phyloP scores from a whole-genome alignment of 2,888 invertebrate genomes.

The Deladenus siricidicola region DNA sequence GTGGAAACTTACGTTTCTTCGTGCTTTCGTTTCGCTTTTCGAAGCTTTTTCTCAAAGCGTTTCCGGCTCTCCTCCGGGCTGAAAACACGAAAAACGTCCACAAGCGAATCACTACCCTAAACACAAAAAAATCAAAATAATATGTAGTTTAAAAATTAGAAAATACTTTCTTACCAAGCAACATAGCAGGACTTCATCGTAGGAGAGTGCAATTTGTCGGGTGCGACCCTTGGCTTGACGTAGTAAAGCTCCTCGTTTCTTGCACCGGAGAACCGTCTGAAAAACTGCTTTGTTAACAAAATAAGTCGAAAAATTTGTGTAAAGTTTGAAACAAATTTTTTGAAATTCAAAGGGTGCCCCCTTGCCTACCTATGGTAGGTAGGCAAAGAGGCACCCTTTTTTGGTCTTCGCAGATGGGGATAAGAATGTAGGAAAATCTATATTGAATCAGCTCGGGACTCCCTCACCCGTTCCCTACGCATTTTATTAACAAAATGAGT shows the following conservation, averaged over 20 bases:
- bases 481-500: no score
- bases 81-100: constrained; percentile 77
- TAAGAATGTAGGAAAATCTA: no score
- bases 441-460: no score
- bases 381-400: not conserved
- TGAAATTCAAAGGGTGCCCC: not conserved
- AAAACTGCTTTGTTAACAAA: constrained; percentile 27
- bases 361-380: not conserved
- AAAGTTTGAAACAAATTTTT: not conserved
- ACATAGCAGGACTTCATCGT: constrained; percentile 66
- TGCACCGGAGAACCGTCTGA: constrained; percentile 67
- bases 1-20: not conserved
- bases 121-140: constrained; percentile 6
- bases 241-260: constrained; percentile 71
- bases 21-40: constrained; percentile 34
- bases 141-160: constrained; percentile 1
- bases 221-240: constrained; percentile 73
- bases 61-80: constrained; percentile 68
- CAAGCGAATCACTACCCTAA: constrained; percentile 66
- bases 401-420: no score
- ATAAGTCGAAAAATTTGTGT: no score
- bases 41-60: constrained; percentile 72
- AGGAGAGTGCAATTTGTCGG: constrained; percentile 67
- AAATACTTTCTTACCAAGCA: constrained; percentile 61
- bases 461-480: no score